These are phyloP conservation scores for Sander vitreus DNA, from an alignment of 2,113 vertebrate genomes.

Conservation along the genomic window DNA sequence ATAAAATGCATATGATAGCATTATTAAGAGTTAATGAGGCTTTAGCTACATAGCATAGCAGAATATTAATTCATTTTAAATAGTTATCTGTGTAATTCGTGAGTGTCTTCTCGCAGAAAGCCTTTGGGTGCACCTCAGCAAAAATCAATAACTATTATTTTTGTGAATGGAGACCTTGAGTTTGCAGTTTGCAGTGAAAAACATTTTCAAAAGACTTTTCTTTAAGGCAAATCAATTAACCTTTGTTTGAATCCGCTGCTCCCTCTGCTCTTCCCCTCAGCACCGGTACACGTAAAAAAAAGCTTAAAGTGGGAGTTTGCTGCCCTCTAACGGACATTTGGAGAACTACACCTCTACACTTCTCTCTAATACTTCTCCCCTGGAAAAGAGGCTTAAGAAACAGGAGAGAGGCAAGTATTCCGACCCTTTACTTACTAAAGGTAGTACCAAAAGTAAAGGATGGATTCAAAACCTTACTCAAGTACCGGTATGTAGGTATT, in stretches of 20 bases:
- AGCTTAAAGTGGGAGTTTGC: slow-evolving; percentile 8
- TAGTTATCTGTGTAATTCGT: not conserved
- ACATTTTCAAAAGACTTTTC: slow-evolving; percentile 1
- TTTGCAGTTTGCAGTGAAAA: not conserved
- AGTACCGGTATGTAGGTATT: no score
- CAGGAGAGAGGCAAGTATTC: not conserved
- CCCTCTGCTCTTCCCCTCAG: not conserved
- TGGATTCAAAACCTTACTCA: no score
- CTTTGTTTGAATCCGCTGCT: not conserved
- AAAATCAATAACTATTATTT: not conserved
- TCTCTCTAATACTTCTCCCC: not conserved
- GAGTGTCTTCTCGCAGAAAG: not conserved
- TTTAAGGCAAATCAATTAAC: slow-evolving; percentile 1
- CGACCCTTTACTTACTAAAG: no score
- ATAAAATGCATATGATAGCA: no score
- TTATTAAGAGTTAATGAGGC: not conserved
- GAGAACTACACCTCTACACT: not conserved
- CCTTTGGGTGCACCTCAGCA: not conserved
- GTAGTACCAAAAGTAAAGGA: no score
- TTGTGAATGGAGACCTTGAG: slow-evolving; percentile 19
- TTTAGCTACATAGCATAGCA: not conserved
- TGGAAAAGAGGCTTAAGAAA: not conserved
- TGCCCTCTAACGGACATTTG: slow-evolving; percentile 23
- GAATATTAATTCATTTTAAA: not conserved
- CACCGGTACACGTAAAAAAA: not conserved